Percentiles rank a stretch among this genome's conserved stretches.
Evolutionary conservation across 2,888 invertebrate genomes (phyloP).

Genomic region (Altica lythri): DNA sequence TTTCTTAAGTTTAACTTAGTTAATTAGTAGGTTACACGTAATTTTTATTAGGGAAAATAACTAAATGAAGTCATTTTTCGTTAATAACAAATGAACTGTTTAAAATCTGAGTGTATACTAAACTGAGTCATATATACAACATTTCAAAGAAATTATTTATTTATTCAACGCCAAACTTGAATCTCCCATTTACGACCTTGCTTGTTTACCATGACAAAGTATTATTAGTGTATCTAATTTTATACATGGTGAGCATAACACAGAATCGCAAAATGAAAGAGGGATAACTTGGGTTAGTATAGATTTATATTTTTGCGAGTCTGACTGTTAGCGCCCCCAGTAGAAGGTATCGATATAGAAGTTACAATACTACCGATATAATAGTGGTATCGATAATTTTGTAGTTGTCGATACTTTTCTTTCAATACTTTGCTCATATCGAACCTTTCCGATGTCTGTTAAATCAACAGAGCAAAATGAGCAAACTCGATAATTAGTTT

Average conservation of each 20-base stretch:
- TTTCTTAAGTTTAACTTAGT: not conserved
- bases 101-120: not conserved
- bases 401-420: no score
- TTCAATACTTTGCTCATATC: no score
- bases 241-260: not conserved
- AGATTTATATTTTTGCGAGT: no score
- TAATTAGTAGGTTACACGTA: not conserved
- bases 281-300: no score
- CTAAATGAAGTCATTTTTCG: not conserved
- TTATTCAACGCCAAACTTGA: not conserved
- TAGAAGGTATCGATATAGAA: no score
- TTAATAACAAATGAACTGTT: not conserved
- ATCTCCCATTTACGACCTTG: not conserved
- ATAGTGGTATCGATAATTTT: no score
- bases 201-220: not conserved
- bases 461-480: no score
- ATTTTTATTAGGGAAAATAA: not conserved
- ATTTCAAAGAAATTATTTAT: not conserved
- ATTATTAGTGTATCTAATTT: not conserved
- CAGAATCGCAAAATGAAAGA: no score
- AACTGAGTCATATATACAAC: not conserved
- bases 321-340: no score
- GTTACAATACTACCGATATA: no score
- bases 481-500: no score
- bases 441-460: no score